Conservation (phyloP, 2,888 invertebrate genomes). For the Amiota communis region DNA sequence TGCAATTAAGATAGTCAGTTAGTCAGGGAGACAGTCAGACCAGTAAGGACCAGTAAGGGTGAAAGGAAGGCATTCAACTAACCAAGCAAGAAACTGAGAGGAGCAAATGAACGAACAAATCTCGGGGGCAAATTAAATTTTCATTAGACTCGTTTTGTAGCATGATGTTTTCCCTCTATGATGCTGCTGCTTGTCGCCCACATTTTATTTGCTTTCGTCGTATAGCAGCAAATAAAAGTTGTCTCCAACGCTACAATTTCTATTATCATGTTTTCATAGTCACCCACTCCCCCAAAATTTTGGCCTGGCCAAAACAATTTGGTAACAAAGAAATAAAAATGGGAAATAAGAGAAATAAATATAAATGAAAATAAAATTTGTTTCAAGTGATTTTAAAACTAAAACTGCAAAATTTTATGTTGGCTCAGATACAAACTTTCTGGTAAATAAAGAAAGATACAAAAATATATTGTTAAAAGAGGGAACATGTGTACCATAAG, state of each 20-base stretch:
- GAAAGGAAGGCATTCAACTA: too few species aligned
- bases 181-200: not conserved
- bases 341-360: too few species aligned
- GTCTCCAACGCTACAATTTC: not conserved
- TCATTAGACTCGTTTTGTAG: constrained; percentile 49
- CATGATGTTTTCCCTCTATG: not conserved
- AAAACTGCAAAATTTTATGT: constrained; percentile 62
- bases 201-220: constrained; percentile 29
- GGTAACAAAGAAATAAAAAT: not conserved
- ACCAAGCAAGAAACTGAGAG: too few species aligned
- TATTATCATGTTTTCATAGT: constrained; percentile 2
- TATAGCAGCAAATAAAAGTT: not conserved
- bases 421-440: constrained; percentile 34
- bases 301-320: constrained; percentile 1
- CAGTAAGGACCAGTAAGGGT: too few species aligned
- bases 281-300: too few species aligned
- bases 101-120: constrained; percentile 14
- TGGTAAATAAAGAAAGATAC: too few species aligned
- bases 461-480: too few species aligned
- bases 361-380: constrained; percentile 44
- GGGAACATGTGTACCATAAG: too few species aligned
- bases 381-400: constrained; percentile 58
- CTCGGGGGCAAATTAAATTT: constrained; percentile 60
- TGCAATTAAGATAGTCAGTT: constrained; percentile 38
- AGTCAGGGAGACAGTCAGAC: too few species aligned